Conservation (phyloP, 2,797 vertebrate species). For the Ambastaia sidthimunki region DNA sequence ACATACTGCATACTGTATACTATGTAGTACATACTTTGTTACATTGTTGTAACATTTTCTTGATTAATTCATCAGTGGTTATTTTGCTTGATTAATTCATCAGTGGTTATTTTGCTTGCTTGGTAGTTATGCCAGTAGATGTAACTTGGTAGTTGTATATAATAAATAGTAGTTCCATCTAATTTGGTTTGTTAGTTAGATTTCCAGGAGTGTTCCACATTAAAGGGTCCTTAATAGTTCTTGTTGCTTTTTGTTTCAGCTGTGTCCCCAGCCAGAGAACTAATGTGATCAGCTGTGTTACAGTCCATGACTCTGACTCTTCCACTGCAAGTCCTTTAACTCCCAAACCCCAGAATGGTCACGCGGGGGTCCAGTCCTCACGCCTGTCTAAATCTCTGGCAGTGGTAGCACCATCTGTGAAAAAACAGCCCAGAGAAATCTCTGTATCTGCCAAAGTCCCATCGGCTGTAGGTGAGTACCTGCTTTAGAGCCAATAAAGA, state of each 20-base stretch:
- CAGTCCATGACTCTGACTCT: constrained; percentile 96
- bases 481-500: too few relatives aligned
- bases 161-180: background rate
- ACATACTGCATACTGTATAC: background rate
- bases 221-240: background rate
- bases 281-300: constrained; percentile 98
- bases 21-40: background rate
- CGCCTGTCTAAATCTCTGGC: constrained; percentile 87
- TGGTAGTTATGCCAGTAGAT: too few relatives aligned
- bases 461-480: constrained; percentile 34
- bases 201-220: background rate
- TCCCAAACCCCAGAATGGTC: constrained; percentile 72
- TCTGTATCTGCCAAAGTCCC: constrained; percentile 57
- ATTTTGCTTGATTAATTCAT: background rate
- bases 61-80: background rate
- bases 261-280: constrained; percentile 88
- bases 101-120: background rate
- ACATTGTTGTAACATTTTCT: too few relatives aligned
- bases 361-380: constrained; percentile 69
- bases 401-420: constrained; percentile 91
- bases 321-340: constrained; percentile 91
- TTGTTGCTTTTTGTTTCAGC: constrained; percentile 65
- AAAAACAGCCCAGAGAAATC: constrained; percentile 83
- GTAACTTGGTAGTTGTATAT: too few relatives aligned
- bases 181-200: background rate